These are phyloP conservation scores for Drosophila suzukii DNA, from an alignment of 1,140 invertebrate genomes.

Conservation along the genomic window DNA sequence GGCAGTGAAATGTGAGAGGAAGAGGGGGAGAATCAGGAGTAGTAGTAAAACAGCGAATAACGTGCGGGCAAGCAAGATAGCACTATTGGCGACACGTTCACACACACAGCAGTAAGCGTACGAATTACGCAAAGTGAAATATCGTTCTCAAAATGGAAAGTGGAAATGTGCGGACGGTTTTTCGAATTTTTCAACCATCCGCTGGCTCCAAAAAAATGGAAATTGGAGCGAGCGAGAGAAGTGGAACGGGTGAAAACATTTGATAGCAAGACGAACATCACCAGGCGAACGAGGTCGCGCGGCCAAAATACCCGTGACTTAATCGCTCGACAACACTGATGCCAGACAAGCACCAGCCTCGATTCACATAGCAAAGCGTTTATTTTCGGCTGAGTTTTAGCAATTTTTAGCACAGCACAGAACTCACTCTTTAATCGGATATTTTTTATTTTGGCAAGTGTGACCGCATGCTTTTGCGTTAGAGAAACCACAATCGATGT, in stretches of 20 bases:
- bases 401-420: conserved; percentile 28
- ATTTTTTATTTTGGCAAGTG: conserved; percentile 45
- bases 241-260: conserved; percentile 11
- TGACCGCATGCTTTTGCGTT: conserved; percentile 9
- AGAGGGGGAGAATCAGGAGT: conserved; percentile 9
- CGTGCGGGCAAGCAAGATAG: conserved; percentile 60
- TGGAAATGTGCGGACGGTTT: conserved; percentile 72
- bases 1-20: conserved; percentile 49
- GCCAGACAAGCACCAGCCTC: neutral
- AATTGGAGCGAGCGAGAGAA: conserved; percentile 11
- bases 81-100: conserved; percentile 64
- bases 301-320: conserved; percentile 1
- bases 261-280: conserved; percentile 37
- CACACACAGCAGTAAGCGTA: conserved; percentile 61
- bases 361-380: conserved; percentile 3
- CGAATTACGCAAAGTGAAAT: conserved; percentile 84
- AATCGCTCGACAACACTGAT: neutral
- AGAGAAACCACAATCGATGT: neutral
- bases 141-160: conserved; percentile 83
- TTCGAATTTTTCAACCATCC: conserved; percentile 36
- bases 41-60: conserved; percentile 63
- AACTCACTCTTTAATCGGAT: conserved; percentile 27
- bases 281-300: conserved; percentile 34
- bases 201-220: conserved; percentile 1
- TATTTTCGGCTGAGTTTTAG: conserved; percentile 8